A percentile compares a stretch with the other conserved stretches of the same genome.
Conservation (phyloP, 2,888 invertebrate species). For the Hydraecia micacea region DNA sequence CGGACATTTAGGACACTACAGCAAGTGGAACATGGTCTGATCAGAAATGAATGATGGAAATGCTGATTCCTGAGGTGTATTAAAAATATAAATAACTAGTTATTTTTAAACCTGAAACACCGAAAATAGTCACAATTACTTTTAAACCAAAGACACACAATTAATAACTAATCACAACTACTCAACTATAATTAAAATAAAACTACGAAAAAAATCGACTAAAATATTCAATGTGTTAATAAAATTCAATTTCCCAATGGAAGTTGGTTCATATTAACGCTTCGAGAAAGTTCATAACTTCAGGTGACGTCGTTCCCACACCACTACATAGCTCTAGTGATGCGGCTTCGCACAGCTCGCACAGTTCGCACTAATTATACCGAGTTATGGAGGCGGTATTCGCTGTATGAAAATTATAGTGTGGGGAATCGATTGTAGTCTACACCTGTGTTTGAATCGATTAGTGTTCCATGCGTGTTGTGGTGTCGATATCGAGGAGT, state of each 20-base stretch:
- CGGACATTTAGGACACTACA: too few species aligned
- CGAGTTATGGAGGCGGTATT: constrained; percentile 62
- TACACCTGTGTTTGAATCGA: constrained; percentile 37
- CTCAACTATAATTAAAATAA: constrained; percentile 7
- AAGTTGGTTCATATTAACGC: constrained; percentile 82
- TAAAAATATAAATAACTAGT: not conserved
- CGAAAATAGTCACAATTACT: not conserved
- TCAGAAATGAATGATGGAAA: too few species aligned
- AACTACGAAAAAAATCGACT: constrained; percentile 11
- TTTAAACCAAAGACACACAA: not conserved
- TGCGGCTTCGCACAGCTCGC: constrained; percentile 39
- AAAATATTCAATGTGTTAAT: constrained; percentile 53
- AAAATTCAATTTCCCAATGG: constrained; percentile 78
- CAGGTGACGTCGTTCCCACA: constrained; percentile 87
- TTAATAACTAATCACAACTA: constrained; percentile 13
- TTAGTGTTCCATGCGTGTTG: constrained; percentile 38
- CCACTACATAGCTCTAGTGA: constrained; percentile 70
- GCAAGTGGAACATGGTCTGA: too few species aligned
- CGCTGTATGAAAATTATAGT: constrained; percentile 44
- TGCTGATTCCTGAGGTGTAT: not conserved
- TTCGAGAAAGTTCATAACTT: constrained; percentile 78
- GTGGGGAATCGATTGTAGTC: constrained; percentile 26
- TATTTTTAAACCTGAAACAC: not conserved
- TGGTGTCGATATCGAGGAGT: constrained; percentile 12
- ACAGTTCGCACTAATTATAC: constrained; percentile 56